Evolutionary conservation across 2,888 invertebrate genomes (phyloP), one percentile per base, ranked within the genome.

Genomic region (Trachelus iudaicus): DNA sequence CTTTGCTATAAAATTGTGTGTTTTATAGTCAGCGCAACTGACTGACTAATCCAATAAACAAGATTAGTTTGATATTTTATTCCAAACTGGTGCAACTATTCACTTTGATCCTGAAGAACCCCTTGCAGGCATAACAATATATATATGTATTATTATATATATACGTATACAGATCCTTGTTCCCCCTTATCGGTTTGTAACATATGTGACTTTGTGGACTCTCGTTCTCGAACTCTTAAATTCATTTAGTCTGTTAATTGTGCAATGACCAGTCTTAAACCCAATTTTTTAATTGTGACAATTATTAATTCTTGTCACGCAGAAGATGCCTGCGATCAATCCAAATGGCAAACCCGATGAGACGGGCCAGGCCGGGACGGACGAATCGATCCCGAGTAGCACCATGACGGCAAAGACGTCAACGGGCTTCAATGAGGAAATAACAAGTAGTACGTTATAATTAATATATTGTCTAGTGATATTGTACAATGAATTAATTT

Each of bases 311-410:
- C 1, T 71, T 11, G 2, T 34, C 2, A 74, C 75, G 13, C 80
- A 90, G 89, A 89, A 84, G 86, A 91, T 91, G 91, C 89, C 90
- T 80, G 81, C 88, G 81, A 15, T 83, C 37, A 83, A 87, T 84
- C 82, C 85, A 85, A 75, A 86, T 79, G 79, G 79, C 77, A 77
- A 34, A 68, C 15, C 23, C 73, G 76, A 79, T 77, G 77, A 78
- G 73, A 34, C 69, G 74, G 75, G 69, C 68, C 78, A 76, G 76
- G 75, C 75, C 75, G 75, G 15, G 56, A 6, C 56, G 56, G 6
- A 15, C 2, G 56, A 23, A 23, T 4, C 23, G 6, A 56, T 2
- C 56, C 9, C 1, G 56, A 23, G 1, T 23, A 15, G 6, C 23
- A 56, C 23, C 23, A 6, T 23, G 56, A 23, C 56, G 23, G 23